Base-by-base conservation (phyloP, 1,140 invertebrate genomes). In the Drosophila willistoni region DNA sequence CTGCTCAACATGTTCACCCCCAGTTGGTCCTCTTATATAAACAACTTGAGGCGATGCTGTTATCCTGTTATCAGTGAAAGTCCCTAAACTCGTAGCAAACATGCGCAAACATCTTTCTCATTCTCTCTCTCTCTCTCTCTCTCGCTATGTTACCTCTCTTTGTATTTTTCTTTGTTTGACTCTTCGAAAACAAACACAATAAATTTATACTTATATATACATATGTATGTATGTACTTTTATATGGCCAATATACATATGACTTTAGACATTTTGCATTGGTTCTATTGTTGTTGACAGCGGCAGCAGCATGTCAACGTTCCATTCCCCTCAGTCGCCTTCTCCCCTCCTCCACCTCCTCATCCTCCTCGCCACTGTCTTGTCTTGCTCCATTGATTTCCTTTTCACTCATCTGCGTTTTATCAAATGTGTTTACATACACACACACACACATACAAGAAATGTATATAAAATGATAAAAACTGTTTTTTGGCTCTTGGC, bases 331-430 rank as follows among this genome's bases (percentile, higher is more conserved):
- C 71, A 17, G 12, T 54, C 51, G 34, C 73, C 51, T 39, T 39
- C 39, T 51, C 9, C 10, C 9, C 17, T 22, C 19, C 3, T 12
- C 17, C 17, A 5, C 9, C 44, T 1, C 44, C 9, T 7, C 9
- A 17, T 1, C 44, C 9, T 7, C 44, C 0, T 5, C 3, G 5
- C 44, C 44, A 12, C 44, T 47, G 44, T 17, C 44, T 10, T 47
- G 17, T 22, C 19, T 1, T 51, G 17, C 76, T 61, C 73, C 39
- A 69, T 77, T 70, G 73, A 77, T 76, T 77, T 77, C 73, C 73
- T 70, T 60, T 44, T 61, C 17, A 22, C 4, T 63, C 67, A 62
- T 74, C 19, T 76, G 73, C 72, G 71, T 70, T 76, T 70, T 77
- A 76, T 77, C 73, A 77, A 55, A 59, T 17, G 12, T 36, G 36